A percentile compares a stretch with the other conserved stretches of the same genome.
phyloP scores from a whole-genome alignment of 1,140 invertebrate species.

The Neotoxoptera formosana region DNA sequence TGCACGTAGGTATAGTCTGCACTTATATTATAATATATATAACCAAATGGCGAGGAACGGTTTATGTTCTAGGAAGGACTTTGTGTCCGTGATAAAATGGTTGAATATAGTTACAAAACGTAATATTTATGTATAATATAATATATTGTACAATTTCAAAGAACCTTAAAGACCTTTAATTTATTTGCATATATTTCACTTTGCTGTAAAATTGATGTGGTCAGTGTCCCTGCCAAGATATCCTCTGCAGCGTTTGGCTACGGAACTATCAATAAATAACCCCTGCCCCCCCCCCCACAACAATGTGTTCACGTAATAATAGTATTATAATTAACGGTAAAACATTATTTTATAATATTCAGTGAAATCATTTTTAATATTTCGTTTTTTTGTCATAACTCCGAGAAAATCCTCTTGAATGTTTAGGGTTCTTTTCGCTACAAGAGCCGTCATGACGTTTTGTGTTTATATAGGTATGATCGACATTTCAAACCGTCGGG shows the following conservation, averaged over 20 bases:
- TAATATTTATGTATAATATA: background rate
- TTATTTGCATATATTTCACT: conserved; percentile 4
- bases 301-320: background rate
- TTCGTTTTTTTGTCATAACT: background rate
- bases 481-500: no score
- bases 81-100: background rate
- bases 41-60: background rate
- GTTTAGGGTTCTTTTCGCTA: no score
- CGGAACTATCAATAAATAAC: conserved; percentile 5
- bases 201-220: background rate
- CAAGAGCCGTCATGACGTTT: no score
- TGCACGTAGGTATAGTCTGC: background rate
- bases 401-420: no score
- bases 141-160: background rate
- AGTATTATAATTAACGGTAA: background rate
- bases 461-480: no score
- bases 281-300: background rate
- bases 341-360: background rate
- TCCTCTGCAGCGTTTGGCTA: background rate
- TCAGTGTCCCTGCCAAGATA: background rate
- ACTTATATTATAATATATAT: no score
- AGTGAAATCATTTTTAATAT: background rate
- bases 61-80: background rate
- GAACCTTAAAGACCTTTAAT: background rate
- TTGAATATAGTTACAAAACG: background rate